Evolutionary conservation across 2,888 invertebrate species (phyloP).

Genomic region (Pristionchus arcanus): DNA sequence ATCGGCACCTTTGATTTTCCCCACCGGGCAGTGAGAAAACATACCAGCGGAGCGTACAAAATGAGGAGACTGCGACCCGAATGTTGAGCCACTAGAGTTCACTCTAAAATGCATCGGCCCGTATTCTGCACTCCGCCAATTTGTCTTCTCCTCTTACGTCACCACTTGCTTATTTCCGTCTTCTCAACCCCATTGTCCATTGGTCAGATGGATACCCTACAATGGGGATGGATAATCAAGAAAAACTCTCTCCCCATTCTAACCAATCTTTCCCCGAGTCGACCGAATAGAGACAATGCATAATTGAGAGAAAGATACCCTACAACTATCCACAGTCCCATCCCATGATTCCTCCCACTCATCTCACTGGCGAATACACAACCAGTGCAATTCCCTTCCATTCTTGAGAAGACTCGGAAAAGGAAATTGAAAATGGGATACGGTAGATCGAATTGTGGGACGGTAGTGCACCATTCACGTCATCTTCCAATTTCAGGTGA

Average conservation of each 20-base stretch:
- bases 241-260: no score
- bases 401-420: not conserved
- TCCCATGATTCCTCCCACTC: not conserved
- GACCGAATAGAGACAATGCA: no score
- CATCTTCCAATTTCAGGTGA: slow-evolving; percentile 33
- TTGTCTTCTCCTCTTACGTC: not conserved
- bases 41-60: no score
- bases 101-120: slow-evolving; percentile 24
- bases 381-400: not conserved
- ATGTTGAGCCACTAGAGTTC: not conserved
- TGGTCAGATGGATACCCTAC: not conserved
- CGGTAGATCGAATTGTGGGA: no score
- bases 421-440: no score
- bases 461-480: not conserved
- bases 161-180: not conserved
- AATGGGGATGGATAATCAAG: not conserved
- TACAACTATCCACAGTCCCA: not conserved
- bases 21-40: no score
- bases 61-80: no score
- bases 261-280: no score
- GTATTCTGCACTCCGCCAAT: slow-evolving; percentile 3
- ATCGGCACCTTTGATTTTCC: no score
- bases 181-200: not conserved
- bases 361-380: not conserved
- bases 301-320: no score